Evolutionary conservation across 2,113 vertebrate genomes (phyloP).

Genomic region (Cyprinodon tularosa): DNA sequence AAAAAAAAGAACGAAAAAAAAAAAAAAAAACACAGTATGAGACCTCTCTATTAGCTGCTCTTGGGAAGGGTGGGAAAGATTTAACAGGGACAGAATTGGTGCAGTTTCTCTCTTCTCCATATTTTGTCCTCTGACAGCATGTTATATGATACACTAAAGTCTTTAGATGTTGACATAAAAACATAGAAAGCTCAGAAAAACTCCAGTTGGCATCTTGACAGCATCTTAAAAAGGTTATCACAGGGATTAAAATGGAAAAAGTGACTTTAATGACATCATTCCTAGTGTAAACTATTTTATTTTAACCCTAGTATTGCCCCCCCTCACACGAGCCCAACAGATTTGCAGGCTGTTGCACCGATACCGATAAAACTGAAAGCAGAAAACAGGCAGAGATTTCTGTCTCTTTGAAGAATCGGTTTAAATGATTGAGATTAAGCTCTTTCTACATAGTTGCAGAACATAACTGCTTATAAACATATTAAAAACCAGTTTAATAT

Average conservation of each 20-base stretch:
- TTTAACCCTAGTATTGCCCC: not conserved
- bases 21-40: conserved; percentile 51
- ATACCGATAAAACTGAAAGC: not conserved
- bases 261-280: conserved; percentile 36
- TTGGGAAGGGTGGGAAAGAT: conserved; percentile 53
- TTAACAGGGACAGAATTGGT: conserved; percentile 56
- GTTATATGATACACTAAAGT: conserved; percentile 36
- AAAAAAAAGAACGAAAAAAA: conserved; percentile 10
- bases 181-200: conserved; percentile 19
- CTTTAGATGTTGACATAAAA: conserved; percentile 38
- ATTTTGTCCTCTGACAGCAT: conserved; percentile 58
- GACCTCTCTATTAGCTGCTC: conserved; percentile 69
- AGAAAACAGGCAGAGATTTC: not conserved
- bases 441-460: not conserved
- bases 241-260: conserved; percentile 19
- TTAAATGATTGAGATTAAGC: not conserved
- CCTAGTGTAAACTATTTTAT: conserved; percentile 1
- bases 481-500: not conserved
- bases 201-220: conserved; percentile 1
- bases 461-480: not conserved
- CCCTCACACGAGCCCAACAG: rapidly evolving
- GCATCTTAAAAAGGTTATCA: conserved; percentile 2
- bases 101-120: conserved; percentile 26
- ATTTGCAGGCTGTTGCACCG: conserved; percentile 50
- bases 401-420: not conserved